Base-by-base conservation (phyloP, 1,140 invertebrate genomes). In the Drosophila orena region DNA sequence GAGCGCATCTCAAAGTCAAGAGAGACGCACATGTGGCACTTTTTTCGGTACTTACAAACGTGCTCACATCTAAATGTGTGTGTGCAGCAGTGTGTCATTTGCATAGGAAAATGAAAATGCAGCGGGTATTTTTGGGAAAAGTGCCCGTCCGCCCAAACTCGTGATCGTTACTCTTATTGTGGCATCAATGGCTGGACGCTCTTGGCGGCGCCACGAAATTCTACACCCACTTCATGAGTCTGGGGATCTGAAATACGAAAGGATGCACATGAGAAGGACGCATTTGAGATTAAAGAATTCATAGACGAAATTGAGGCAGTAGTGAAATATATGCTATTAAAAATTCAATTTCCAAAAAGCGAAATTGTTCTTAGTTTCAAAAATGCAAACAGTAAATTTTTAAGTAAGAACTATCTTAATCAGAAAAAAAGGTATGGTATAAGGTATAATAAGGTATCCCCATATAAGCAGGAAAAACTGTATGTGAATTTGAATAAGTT, bases 171-270 rank as follows among this genome's bases (percentile, higher is more conserved):
- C 4, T 20, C 35, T 50, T 56, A 38, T 47, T 50, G 20, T 81
- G 60, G 37, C 54, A 40, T 74, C 53, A 20, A 53, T 50, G 61
- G 56, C 43, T 69, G 62, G 40, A 54, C 43, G 35, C 79, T 69
- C 84, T 89, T 61, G 77, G 42, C 79, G 85, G 85, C 85, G 85
- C 85, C 85, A 69, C 14, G 56, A 71, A 62, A 71, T 59, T 27
- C 30, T 73, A 69, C n/a, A 77, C 57, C 46, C 50, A 60, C 42
- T 58, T 69, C 64, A 37, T 24, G 46, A 17, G 17, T 27, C 43
- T 43, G 27, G 49, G 49, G 66, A 44, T 40, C 56, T 17, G 8
- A 11, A 20, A 37, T 30, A n/a, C 15, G 34, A 24, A 44, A 68
- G 62, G 49, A 46, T 69, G 34, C 40, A 56, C 54, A 59, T 62